These are phyloP conservation scores for Amblyraja radiata DNA, from an alignment of 2,797 vertebrate genomes.

Conservation along the genomic window DNA sequence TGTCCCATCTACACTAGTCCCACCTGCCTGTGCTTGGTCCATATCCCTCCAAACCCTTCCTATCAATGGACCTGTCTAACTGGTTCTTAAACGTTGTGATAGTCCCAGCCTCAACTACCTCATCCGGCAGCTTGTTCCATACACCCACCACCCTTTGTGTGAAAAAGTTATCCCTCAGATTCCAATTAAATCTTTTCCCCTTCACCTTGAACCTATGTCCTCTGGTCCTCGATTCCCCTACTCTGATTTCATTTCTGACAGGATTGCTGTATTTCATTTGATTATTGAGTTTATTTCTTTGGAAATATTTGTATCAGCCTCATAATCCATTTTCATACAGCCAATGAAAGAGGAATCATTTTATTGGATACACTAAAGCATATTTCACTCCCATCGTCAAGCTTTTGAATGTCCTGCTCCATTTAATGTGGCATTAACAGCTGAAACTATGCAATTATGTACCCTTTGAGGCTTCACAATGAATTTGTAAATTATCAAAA, in stretches of 20 bases:
- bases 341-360: not conserved
- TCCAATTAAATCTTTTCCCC: too few relatives aligned
- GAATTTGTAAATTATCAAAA: not conserved
- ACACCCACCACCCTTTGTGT: too few relatives aligned
- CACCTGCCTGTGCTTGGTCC: too few relatives aligned
- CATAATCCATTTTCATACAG: not conserved
- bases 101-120: too few relatives aligned
- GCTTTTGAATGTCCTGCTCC: not conserved
- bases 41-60: too few relatives aligned
- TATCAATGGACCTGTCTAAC: too few relatives aligned
- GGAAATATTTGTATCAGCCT: conserved; percentile 10
- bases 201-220: too few relatives aligned
- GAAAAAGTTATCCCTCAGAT: too few relatives aligned
- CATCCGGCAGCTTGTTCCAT: too few relatives aligned
- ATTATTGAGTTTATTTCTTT: not conserved
- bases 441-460: not conserved
- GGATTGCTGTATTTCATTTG: not conserved
- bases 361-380: not conserved
- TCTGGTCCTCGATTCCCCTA: too few relatives aligned
- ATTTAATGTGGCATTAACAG: not conserved
- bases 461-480: not conserved
- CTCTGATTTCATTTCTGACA: not conserved
- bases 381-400: not conserved
- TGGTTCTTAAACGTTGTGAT: too few relatives aligned
- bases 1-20: too few relatives aligned